These are phyloP conservation scores for Laticauda colubrina DNA, from an alignment of 2,113 vertebrate species.

Conservation along the genomic window DNA sequence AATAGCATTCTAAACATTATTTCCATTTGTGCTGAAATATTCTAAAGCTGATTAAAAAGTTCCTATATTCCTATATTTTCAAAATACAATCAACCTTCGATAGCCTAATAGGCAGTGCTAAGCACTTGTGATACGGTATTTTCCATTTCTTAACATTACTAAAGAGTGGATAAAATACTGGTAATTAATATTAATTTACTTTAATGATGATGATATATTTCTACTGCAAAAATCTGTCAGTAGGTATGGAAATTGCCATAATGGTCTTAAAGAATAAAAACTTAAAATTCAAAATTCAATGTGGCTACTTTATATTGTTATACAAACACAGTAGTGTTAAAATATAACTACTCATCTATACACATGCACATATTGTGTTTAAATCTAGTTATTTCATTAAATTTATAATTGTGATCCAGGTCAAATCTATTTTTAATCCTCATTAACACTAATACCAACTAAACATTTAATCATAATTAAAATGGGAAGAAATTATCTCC, in stretches of 20 bases:
- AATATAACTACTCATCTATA: not conserved
- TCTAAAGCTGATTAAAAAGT: constrained; percentile 22
- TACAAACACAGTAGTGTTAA: not conserved
- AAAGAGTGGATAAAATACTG: constrained; percentile 11
- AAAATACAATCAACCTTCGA: not conserved
- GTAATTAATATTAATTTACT: not conserved
- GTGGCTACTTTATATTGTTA: not conserved
- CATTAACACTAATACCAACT: not conserved
- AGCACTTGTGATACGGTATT: constrained; percentile 2
- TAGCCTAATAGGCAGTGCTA: not conserved
- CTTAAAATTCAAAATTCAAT: not conserved
- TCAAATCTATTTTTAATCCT: not conserved
- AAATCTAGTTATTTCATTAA: not conserved
- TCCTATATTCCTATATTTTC: not conserved
- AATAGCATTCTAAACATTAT: constrained; percentile 28
- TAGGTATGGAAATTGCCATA: not conserved
- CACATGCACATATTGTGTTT: not conserved
- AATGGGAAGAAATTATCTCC: not conserved
- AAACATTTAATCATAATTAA: not conserved
- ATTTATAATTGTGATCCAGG: not conserved
- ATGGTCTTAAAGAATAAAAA: not conserved
- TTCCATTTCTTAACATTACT: not conserved
- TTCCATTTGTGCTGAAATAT: constrained; percentile 12
- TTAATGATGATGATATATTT: not conserved
- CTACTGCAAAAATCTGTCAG: not conserved